phyloP scores from a whole-genome alignment of 2,113 vertebrate species.

The Speoplatyrhinus poulsoni region DNA sequence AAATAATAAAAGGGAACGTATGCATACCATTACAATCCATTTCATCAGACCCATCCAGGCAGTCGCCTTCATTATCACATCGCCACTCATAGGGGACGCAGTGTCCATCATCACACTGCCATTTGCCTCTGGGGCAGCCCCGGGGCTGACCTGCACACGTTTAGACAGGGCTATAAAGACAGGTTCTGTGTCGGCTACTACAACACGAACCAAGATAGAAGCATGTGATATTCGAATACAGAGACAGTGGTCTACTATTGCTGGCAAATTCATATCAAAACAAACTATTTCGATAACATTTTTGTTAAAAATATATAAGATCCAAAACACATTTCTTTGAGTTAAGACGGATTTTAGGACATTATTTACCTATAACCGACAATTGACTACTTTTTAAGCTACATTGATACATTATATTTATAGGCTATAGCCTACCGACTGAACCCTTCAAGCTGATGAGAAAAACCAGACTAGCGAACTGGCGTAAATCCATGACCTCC shows the following conservation, averaged over 20 bases:
- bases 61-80: slow-evolving; percentile 85
- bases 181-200: neutral
- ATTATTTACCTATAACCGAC: too few relatives aligned
- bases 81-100: slow-evolving; percentile 81
- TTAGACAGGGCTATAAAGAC: neutral
- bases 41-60: slow-evolving; percentile 89
- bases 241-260: neutral
- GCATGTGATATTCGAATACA: neutral
- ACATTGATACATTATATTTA: too few relatives aligned
- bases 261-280: neutral
- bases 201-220: neutral
- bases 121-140: slow-evolving; percentile 64
- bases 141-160: slow-evolving; percentile 38
- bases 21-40: slow-evolving; percentile 77
- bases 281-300: too few relatives aligned
- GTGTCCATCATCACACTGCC: slow-evolving; percentile 86
- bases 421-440: slow-evolving; percentile 45
- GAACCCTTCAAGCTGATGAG: slow-evolving; percentile 21
- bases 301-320: too few relatives aligned
- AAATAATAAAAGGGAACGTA: neutral
- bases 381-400: too few relatives aligned
- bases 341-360: too few relatives aligned
- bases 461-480: slow-evolving; percentile 24
- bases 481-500: slow-evolving; percentile 50
- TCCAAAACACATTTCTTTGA: too few relatives aligned